Base-by-base conservation (phyloP, 2,113 vertebrate genomes). In the Lota lota region DNA sequence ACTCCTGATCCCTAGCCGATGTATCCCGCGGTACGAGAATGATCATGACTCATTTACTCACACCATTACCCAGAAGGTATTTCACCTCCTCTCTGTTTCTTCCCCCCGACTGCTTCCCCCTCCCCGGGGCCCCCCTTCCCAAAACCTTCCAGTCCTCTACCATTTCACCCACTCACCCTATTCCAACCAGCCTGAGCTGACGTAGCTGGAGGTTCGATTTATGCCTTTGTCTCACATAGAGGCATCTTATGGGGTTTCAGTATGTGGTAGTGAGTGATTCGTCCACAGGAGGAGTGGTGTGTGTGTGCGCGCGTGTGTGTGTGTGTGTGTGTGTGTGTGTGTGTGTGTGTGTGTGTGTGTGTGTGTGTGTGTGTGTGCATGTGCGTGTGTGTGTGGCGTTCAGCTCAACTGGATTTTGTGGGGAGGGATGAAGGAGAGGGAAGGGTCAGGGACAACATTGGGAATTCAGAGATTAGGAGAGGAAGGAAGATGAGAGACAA, bases 31-130 rank as follows among this genome's bases (percentile, higher is more conserved):
- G 66, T 51, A 69, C 75, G 51, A 57, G 72, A 75, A 57, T n/a
- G n/a, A n/a, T 36, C 73, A 82, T 82, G 73, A 83, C 79, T 87
- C 73, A 78, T 77, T 74, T 60, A 77, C 74, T 67, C 63, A 75
- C 72, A 60, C 80, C 80, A 82, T 85, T 84, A 83, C 72, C 85
- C 78, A 70, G 73, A 59, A 66, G 36, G 64, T 56, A 53, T 72
- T 76, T 75, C 24, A 47, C 66, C 53, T 1, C 17, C 16, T 56
- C 54, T 53, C 77, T 68, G 69, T 77, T 81, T 73, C 78, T 73
- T 77, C 56, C 28, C 58, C 75, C 18, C 53, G 51, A 70, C 68
- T 70, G 70, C 56, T 56, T 80, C 69, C 50, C 66, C 66, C 61
- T 67, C 64, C 28, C 28, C 7, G 7, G 28, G 59, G n/a, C 22